A percentile compares a stretch with the other conserved stretches of the same genome.
These are phyloP conservation scores for Drosophila parvula DNA, from an alignment of 1,140 invertebrate genomes.

Conservation along the genomic window DNA sequence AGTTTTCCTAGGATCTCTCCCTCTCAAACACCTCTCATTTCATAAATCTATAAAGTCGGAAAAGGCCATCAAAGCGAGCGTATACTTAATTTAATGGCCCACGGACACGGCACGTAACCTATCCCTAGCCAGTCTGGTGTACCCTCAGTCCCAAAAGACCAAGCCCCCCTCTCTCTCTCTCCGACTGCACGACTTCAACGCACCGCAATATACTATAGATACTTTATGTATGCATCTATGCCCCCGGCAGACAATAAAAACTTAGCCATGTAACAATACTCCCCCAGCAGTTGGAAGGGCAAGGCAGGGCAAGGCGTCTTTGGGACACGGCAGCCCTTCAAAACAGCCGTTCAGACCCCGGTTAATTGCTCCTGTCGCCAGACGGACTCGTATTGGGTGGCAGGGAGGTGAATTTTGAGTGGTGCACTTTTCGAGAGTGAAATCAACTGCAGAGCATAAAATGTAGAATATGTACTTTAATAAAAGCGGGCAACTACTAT, in stretches of 20 bases:
- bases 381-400: background rate
- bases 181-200: constrained; percentile 6
- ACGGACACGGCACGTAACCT: constrained; percentile 58
- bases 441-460: constrained; percentile 36
- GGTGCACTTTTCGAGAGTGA: constrained; percentile 42
- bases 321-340: background rate
- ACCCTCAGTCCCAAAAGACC: constrained; percentile 7
- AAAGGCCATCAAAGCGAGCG: constrained; percentile 54
- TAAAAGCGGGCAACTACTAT: constrained; percentile 17
- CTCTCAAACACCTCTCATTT: constrained; percentile 25
- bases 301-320: constrained; percentile 57
- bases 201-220: constrained; percentile 14
- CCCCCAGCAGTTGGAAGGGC: constrained; percentile 59
- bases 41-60: constrained; percentile 61
- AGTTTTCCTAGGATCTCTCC: constrained; percentile 7
- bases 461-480: constrained; percentile 51
- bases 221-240: constrained; percentile 31
- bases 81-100: constrained; percentile 74
- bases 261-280: constrained; percentile 46
- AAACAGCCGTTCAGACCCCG: constrained; percentile 7
- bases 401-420: constrained; percentile 5
- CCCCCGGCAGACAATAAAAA: constrained; percentile 65
- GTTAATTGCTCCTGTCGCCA: constrained; percentile 43
- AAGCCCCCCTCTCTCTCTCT: background rate
- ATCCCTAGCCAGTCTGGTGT: constrained; percentile 32